These are phyloP conservation scores for Antechinus stuartii DNA, from an alignment of 2,113 vertebrate species.

Conservation along the genomic window DNA sequence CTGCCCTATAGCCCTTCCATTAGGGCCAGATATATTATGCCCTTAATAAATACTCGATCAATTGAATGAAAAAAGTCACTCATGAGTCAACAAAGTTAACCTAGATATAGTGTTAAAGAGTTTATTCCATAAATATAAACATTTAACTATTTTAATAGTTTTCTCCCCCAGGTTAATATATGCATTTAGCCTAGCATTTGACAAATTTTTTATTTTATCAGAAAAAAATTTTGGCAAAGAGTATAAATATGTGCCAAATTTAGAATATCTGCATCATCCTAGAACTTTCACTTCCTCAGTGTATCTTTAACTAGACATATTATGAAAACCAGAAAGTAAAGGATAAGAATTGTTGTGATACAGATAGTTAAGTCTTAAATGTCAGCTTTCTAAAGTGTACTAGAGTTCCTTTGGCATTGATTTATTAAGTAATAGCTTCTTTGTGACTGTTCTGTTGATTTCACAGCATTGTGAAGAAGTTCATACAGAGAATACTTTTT, in stretches of 20 bases:
- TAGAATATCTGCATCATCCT: not conserved
- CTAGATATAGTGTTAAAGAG: not conserved
- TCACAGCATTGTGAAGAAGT: not conserved
- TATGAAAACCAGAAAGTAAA: not conserved
- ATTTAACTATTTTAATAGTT: not conserved
- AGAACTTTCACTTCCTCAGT: not conserved
- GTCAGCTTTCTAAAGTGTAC: not conserved
- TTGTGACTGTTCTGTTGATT: not conserved
- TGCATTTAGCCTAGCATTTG: not conserved
- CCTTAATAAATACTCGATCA: not conserved
- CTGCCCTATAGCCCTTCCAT: slow-evolving; percentile 3
- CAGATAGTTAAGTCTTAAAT: not conserved
- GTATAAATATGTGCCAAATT: not conserved
- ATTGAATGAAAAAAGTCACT: not conserved
- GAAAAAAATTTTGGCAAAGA: not conserved
- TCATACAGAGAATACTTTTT: not conserved
- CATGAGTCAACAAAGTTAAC: not conserved
- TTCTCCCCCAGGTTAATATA: not conserved
- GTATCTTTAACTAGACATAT: not conserved
- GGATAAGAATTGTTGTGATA: not conserved
- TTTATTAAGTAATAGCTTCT: not conserved
- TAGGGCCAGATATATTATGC: not conserved
- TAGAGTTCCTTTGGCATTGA: not conserved
- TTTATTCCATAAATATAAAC: not conserved
- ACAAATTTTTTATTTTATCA: not conserved